Evolutionary conservation across 1,140 invertebrate genomes (phyloP).

Genomic region (Kradibia gibbosae): DNA sequence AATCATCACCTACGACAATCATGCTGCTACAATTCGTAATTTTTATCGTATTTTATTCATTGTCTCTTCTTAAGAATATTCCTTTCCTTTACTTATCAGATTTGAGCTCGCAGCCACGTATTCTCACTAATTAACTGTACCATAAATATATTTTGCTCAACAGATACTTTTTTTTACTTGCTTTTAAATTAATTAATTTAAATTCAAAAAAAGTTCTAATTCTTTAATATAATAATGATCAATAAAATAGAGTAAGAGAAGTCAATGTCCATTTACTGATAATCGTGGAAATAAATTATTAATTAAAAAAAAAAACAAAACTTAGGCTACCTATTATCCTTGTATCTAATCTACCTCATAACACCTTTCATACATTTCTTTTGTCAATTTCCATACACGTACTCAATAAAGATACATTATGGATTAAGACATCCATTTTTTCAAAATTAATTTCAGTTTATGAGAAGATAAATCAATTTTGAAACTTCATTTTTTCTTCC

Average conservation of each 20-base stretch:
- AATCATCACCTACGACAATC: too few relatives aligned
- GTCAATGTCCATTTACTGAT: neutral
- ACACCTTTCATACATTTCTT: too few relatives aligned
- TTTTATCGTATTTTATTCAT: conserved; percentile 1
- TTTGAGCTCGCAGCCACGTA: neutral
- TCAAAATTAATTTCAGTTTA: too few relatives aligned
- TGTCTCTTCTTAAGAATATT: conserved; percentile 33
- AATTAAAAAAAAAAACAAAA: too few relatives aligned
- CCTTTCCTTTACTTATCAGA: conserved; percentile 37
- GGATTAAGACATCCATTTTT: too few relatives aligned
- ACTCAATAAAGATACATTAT: too few relatives aligned
- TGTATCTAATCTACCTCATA: too few relatives aligned
- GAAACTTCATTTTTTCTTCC: neutral
- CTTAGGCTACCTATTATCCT: too few relatives aligned
- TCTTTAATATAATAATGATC: conserved; percentile 3
- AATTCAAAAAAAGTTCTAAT: conserved; percentile 10
- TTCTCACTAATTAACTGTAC: conserved; percentile 23
- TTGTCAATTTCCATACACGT: too few relatives aligned
- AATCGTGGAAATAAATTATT: too few relatives aligned
- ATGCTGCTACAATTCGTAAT: neutral
- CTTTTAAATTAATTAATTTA: neutral
- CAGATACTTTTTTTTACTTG: conserved; percentile 22
- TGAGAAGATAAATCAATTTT: too few relatives aligned
- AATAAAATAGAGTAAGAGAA: conserved; percentile 8
- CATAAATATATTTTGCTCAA: neutral